phyloP scores from a whole-genome alignment of 2,888 invertebrate species.

The Tachina lurida region DNA sequence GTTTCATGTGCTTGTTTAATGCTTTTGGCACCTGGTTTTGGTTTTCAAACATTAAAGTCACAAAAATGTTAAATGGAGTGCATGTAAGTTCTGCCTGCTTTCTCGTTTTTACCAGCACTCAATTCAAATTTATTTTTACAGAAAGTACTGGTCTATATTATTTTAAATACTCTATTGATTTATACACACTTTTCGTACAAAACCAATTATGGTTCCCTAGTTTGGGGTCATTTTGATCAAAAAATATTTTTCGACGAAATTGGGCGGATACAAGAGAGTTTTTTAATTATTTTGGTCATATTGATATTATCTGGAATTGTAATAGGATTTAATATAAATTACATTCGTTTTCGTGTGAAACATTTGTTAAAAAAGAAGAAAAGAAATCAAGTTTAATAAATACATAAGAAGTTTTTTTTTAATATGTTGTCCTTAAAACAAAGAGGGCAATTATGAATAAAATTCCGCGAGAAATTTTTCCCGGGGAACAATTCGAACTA shows the following conservation, averaged over 20 bases:
- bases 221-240: slow-evolving; percentile 53
- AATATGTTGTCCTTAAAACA: too few relatives aligned
- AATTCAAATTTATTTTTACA: slow-evolving; percentile 26
- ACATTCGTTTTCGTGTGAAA: slow-evolving; percentile 29
- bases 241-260: slow-evolving; percentile 66
- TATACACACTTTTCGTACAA: slow-evolving; percentile 44
- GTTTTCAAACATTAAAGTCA: slow-evolving; percentile 63
- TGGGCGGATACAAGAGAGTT: slow-evolving; percentile 33
- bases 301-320: slow-evolving; percentile 11
- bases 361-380: slow-evolving; percentile 42
- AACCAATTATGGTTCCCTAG: slow-evolving; percentile 32
- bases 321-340: slow-evolving; percentile 44
- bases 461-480: too few relatives aligned
- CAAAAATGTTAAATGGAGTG: slow-evolving; percentile 57
- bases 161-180: slow-evolving; percentile 39
- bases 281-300: slow-evolving; percentile 33
- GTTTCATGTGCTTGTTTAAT: slow-evolving; percentile 55
- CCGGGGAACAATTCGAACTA: too few relatives aligned
- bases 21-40: slow-evolving; percentile 72
- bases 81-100: slow-evolving; percentile 49
- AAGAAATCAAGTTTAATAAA: slow-evolving; percentile 11
- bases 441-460: too few relatives aligned
- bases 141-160: slow-evolving; percentile 52
- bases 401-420: neutral
- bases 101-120: neutral